Evolutionary conservation across 1,140 invertebrate genomes (phyloP).

Genomic region (Zaprionus camerounensis): DNA sequence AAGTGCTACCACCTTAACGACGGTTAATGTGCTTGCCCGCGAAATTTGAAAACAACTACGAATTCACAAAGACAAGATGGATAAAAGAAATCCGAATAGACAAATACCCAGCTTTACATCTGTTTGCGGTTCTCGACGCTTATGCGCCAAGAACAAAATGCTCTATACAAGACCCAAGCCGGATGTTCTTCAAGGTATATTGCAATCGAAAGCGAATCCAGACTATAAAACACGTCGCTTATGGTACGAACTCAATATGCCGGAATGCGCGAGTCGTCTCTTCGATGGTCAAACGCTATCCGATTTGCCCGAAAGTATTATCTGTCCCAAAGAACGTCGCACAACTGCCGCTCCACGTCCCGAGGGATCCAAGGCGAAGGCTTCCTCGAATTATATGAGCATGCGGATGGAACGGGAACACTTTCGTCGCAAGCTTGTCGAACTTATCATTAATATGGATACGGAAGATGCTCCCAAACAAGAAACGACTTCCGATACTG

Average conservation of each 20-base stretch:
- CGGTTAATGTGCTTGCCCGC: conserved; percentile 20
- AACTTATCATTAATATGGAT: conserved; percentile 87
- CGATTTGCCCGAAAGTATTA: conserved; percentile 71
- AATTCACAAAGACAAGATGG: conserved; percentile 32
- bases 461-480: conserved; percentile 81
- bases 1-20: conserved; percentile 31
- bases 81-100: conserved; percentile 61
- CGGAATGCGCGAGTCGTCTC: conserved; percentile 72
- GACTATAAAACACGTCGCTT: conserved; percentile 75
- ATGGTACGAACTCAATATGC: conserved; percentile 83
- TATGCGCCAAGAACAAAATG: conserved; percentile 70
- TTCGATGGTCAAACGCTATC: conserved; percentile 74
- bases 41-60: conserved; percentile 31
- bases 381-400: conserved; percentile 56
- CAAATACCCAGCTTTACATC: conserved; percentile 68
- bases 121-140: conserved; percentile 55
- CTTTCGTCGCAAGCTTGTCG: conserved; percentile 91
- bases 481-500: conserved; percentile 41
- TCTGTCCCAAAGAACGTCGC: conserved; percentile 40
- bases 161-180: conserved; percentile 76
- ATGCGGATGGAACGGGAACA: conserved; percentile 91
- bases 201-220: conserved; percentile 77
- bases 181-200: conserved; percentile 71
- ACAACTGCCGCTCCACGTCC: conserved; percentile 16
- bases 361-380: conserved; percentile 20